Base-by-base conservation (phyloP, 1,140 invertebrate species). In the Saccostrea echinata region DNA sequence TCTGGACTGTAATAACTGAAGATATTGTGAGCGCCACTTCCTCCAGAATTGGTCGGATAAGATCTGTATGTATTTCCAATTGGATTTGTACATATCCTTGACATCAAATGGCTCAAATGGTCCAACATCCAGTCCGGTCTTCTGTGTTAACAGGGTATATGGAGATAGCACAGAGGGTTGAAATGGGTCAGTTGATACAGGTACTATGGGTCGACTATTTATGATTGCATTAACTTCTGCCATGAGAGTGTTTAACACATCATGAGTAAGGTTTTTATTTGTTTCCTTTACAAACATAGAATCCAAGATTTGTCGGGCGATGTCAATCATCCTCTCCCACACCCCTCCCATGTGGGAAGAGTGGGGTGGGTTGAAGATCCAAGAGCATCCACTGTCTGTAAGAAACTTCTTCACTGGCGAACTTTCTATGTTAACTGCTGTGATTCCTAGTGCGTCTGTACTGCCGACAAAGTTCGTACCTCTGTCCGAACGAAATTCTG, bases 151-250 rank as follows among this genome's bases (percentile, higher is more conserved):
- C 3, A 84, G 52, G 24, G 27, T 33, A 16, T 53, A 84, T 84
- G 83, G 21, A 52, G 53, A 84, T 52, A 86, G 16, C 2, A 80
- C 27, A 3, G 51, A 80, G 1, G 85, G 85, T 55, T 86, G 35
- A 51, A 18, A 24, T 21, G 84, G 64, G 43, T 85, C 84, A n/a
- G 68, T 71, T n/a, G 84, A 85, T 52, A 85, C 84, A 1, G 84
- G 64, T 13, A 52, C 64, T 11, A 76, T 76, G 2, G 30, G 84
- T 51, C 64, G 84, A 76, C 64, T 85, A 64, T 85, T 85, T 13
- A 85, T 68, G 4, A 85, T 85, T 6, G 84, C 64, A 11, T 33
- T 43, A n/a, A 85, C 64, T 52, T 76, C 61, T 12, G 30, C 61
- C 61, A 85, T 85, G 11, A 71, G 51, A 1, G 84, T 85, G 24